Conservation (phyloP, 2,113 vertebrate genomes). For the Ceyx melanurus region DNA sequence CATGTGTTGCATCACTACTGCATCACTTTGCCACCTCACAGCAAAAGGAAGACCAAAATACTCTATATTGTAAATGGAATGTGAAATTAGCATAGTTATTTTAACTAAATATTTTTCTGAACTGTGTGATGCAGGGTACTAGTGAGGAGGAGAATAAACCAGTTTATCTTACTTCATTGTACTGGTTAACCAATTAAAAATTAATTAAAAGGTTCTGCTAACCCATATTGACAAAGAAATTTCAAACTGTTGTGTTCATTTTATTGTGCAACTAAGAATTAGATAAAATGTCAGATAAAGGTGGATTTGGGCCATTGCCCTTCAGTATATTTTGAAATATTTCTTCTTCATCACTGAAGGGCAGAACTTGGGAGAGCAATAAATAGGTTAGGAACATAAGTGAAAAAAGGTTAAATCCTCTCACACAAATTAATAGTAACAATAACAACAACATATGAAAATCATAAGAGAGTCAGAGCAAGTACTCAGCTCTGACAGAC, state of each 20-base stretch:
- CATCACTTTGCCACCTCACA: background rate
- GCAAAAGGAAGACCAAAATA: background rate
- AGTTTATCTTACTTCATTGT: background rate
- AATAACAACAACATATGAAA: background rate
- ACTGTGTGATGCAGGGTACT: slow-evolving; percentile 3
- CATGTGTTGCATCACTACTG: too few relatives aligned
- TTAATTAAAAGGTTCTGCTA: background rate
- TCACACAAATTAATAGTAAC: background rate
- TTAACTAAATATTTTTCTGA: background rate
- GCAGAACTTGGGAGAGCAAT: background rate
- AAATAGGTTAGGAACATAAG: background rate
- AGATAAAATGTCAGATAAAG: background rate
- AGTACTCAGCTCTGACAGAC: background rate
- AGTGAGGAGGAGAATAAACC: background rate
- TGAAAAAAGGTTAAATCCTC: background rate
- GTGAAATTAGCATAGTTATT: slow-evolving; percentile 19
- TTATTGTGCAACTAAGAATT: background rate
- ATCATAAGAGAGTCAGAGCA: background rate
- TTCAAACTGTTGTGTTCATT: background rate
- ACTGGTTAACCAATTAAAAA: background rate
- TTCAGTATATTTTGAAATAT: background rate
- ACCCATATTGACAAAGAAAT: background rate
- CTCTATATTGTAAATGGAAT: background rate
- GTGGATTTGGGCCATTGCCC: background rate
- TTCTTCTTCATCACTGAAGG: background rate